Conservation (phyloP, 1,140 invertebrate species). For the Drosophila ercepeae region DNA sequence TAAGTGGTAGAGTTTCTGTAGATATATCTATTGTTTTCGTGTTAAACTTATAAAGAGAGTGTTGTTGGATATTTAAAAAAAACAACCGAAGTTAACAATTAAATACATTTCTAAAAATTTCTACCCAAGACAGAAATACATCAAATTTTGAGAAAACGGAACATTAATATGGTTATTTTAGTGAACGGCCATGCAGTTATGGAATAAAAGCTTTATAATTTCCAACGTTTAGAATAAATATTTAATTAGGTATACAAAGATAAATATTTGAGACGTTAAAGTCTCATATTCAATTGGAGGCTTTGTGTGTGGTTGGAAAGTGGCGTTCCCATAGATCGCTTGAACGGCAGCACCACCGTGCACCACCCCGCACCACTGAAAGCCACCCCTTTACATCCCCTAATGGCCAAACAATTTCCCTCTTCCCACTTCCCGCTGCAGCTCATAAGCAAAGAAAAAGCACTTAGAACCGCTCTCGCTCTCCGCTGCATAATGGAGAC, state of each 20-base stretch:
- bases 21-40: no score
- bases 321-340: constrained; percentile 2
- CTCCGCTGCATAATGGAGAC: constrained; percentile 45
- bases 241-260: no score
- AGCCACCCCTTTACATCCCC: not conserved
- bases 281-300: not conserved
- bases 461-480: constrained; percentile 51
- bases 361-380: not conserved
- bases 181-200: no score
- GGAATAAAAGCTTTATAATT: not conserved
- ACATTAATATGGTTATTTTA: no score
- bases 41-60: no score
- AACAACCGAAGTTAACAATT: no score
- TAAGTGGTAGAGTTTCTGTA: no score
- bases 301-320: not conserved
- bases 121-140: no score
- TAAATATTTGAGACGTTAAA: no score
- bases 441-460: constrained; percentile 66
- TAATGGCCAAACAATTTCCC: constrained; percentile 60
- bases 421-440: not conserved
- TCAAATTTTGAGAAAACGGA: no score
- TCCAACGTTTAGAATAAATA: not conserved
- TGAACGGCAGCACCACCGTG: not conserved
- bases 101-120: no score
- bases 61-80: no score